phyloP scores from a whole-genome alignment of 2,113 vertebrate genomes.

The Nyctibius bracteatus region DNA sequence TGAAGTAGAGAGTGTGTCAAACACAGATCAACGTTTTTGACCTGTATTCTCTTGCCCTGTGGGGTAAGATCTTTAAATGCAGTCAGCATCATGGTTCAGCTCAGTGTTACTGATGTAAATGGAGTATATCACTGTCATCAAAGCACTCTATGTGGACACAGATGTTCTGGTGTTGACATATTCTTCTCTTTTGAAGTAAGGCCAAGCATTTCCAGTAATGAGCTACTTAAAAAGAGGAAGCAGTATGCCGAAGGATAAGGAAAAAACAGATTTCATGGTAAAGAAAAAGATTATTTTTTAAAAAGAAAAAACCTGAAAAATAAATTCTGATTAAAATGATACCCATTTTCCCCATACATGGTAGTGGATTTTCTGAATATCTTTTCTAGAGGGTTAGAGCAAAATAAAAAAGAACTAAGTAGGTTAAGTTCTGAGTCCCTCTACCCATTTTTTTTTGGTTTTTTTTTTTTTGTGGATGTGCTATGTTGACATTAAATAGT shows the following conservation, averaged over 20 bases:
- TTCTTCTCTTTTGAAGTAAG: conserved; percentile 49
- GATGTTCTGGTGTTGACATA: conserved; percentile 55
- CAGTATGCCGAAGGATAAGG: not conserved
- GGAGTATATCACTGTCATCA: conserved; percentile 53
- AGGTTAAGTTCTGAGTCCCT: not conserved
- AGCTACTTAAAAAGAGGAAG: conserved; percentile 15
- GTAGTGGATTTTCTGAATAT: not conserved
- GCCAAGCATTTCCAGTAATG: conserved; percentile 34
- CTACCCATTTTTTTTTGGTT: not conserved
- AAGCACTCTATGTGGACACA: conserved; percentile 30
- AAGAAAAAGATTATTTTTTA: not conserved
- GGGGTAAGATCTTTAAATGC: conserved; percentile 58
- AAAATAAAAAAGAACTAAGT: not conserved
- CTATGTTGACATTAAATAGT: not conserved
- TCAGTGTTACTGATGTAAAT: conserved; percentile 52
- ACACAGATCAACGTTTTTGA: conserved; percentile 49
- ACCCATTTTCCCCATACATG: accelerated
- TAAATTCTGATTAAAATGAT: not conserved
- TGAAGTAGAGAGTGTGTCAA: conserved; percentile 40
- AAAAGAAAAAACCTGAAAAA: not conserved
- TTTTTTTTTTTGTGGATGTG: not conserved
- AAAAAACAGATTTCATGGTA: not conserved
- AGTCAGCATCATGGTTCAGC: conserved; percentile 48
- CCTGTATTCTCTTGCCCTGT: conserved; percentile 54
- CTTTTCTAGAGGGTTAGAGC: not conserved